Percentiles rank a stretch among this genome's conserved stretches.
Conservation (phyloP, 2,113 vertebrate genomes). For the Lepus timidus region DNA sequence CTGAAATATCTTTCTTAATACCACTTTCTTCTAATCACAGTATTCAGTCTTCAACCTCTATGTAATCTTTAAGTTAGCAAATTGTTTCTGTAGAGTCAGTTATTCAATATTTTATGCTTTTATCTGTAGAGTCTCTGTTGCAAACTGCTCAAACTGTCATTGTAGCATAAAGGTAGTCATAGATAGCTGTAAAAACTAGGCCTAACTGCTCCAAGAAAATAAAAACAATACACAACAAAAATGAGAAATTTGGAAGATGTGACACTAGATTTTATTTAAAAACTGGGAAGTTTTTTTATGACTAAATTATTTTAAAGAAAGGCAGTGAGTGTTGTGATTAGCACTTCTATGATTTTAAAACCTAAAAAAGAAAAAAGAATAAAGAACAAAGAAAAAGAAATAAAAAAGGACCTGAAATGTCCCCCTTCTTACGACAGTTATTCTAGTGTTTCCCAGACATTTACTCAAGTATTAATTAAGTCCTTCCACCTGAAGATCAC, state of each 20-base stretch:
- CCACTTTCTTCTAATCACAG: background rate
- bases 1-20: background rate
- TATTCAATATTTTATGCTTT: conserved; percentile 59
- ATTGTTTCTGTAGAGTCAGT: background rate
- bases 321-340: background rate
- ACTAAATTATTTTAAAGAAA: background rate
- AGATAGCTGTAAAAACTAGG: conserved; percentile 52
- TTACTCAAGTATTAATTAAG: conserved; percentile 78
- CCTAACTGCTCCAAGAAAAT: background rate
- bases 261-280: background rate
- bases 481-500: conserved; percentile 77
- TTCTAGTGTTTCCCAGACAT: conserved; percentile 40
- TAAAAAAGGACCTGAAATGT: background rate
- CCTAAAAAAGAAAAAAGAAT: background rate
- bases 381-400: background rate
- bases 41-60: conserved; percentile 8
- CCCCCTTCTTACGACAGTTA: background rate
- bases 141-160: background rate
- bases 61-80: conserved; percentile 28
- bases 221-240: conserved; percentile 26
- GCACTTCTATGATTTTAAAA: background rate
- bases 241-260: background rate
- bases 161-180: background rate
- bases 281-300: background rate
- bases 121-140: background rate